phyloP scores from a whole-genome alignment of 2,113 vertebrate genomes.

The Mormyrus iriodes region DNA sequence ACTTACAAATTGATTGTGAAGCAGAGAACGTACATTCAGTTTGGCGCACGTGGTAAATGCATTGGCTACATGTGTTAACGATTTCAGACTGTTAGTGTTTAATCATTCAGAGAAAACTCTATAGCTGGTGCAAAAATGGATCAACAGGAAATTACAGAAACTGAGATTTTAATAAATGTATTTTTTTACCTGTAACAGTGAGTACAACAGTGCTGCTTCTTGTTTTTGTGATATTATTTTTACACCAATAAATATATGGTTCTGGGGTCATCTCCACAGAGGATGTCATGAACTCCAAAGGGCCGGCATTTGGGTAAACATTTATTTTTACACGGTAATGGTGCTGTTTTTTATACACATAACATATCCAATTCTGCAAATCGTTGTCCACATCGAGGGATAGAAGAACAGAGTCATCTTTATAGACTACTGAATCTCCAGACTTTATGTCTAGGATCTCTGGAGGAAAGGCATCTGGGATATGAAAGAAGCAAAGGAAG shows the following conservation, averaged over 20 bases:
- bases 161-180: neutral
- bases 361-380: neutral
- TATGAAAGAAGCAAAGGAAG: neutral
- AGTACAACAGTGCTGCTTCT: neutral
- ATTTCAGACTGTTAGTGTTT: neutral
- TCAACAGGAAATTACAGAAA: neutral
- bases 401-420: neutral
- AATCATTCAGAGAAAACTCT: neutral
- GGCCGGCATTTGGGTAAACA: neutral
- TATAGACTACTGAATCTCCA: neutral
- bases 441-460: neutral
- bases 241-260: neutral
- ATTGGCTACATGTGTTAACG: too few relatives aligned
- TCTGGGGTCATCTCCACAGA: neutral
- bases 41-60: too few relatives aligned
- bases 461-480: neutral
- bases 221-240: neutral
- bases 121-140: neutral
- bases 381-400: neutral
- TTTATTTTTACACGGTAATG: neutral
- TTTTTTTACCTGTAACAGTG: fast-evolving
- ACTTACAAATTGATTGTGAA: too few relatives aligned
- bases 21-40: too few relatives aligned
- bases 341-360: neutral
- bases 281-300: neutral